Evolutionary conservation across 2,888 invertebrate genomes (phyloP).

Genomic region (Melanostoma scalare): DNA sequence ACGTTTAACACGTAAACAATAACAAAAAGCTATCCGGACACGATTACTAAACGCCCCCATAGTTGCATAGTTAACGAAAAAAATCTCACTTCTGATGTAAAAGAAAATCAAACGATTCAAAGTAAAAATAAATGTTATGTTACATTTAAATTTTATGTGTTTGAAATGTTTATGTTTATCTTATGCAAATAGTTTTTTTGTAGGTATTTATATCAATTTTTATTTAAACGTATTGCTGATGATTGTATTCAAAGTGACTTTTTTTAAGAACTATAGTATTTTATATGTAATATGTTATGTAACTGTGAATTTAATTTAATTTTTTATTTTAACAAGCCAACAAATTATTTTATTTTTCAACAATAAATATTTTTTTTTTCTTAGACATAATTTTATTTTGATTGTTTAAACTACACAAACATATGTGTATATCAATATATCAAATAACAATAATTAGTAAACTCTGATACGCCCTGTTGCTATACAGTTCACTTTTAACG

Average conservation of each 20-base stretch:
- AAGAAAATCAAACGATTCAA: too few relatives aligned
- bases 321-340: conserved; percentile 41
- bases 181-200: neutral
- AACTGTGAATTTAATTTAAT: neutral
- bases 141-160: neutral
- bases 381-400: neutral
- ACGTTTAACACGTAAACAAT: too few relatives aligned
- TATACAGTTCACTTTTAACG: too few relatives aligned
- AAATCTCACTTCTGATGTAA: too few relatives aligned
- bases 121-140: too few relatives aligned
- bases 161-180: neutral
- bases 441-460: too few relatives aligned
- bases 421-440: neutral
- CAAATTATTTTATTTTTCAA: conserved; percentile 46
- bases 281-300: neutral
- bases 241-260: conserved; percentile 35
- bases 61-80: too few relatives aligned
- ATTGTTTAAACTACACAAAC: neutral
- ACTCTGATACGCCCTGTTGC: too few relatives aligned
- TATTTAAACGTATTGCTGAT: conserved; percentile 11
- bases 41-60: too few relatives aligned
- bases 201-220: neutral
- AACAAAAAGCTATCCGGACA: too few relatives aligned
- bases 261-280: neutral
- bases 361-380: conserved; percentile 13